Base-by-base conservation (phyloP, 2,113 vertebrate species). In the Scartelaos histophorus region DNA sequence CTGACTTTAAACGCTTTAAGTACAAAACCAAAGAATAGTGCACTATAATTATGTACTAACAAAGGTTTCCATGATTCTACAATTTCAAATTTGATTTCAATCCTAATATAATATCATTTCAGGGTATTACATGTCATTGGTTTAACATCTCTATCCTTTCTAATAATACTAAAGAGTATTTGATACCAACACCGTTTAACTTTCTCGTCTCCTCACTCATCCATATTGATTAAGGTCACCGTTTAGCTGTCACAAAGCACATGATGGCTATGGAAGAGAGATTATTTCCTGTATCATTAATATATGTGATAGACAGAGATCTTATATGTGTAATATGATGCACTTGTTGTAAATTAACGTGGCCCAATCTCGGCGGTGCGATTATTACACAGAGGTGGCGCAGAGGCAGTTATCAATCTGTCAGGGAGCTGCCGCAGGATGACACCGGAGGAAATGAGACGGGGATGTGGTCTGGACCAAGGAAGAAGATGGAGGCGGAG, bases 381-480 rank as follows among this genome's bases (percentile, higher is more conserved):
- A 74, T 82, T 76, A 58, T 82, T 12, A 69, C 34, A 43, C 66
- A 57, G 54, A 46, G 51, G 12, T 21, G 21, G 45, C 35, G 76
- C 87, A 66, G 75, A 74, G 73, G 71, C 70, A 76, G 75, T 73
- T 74, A 71, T 83, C 81, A 85, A 69, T 86, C 76, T 84, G 80
- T 56, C 68, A 81, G 7, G 69, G 73, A 79, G 67, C 76, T 75
- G 67, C 67, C 80, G 70, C 70, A 70, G 67, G 29, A 54, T 61
- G 77, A 76, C 60, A 72, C 51, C 34, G 51, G 70, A 82, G 79
- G 67, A 79, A 82, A 81, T 73, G 61, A 79, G 72, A 73, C 53
- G 25, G 56, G 71, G 58, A 69, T 69, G 66, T 70, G 47, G 75
- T 65, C 69, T 64, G n/a, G 58, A 75, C 43, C 34, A 69, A 34